Percentiles rank a stretch among this genome's conserved stretches.
Conservation (phyloP, 2,797 vertebrate genomes). For the Molothrus aeneus region DNA sequence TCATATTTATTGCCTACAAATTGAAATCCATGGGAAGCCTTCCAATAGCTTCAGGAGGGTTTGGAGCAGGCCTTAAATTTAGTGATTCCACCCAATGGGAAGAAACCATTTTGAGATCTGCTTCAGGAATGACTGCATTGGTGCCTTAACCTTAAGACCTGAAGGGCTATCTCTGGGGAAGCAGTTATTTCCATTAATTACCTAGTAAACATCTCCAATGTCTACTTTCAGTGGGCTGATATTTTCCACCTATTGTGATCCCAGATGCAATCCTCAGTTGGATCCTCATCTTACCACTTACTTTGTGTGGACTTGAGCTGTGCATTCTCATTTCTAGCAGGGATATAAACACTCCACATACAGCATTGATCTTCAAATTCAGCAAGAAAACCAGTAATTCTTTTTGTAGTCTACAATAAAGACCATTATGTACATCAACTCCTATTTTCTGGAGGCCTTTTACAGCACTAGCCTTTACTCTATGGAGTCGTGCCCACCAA, state of each 20-base stretch:
- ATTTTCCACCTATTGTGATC: not conserved
- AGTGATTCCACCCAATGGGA: not conserved
- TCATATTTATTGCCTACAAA: not conserved
- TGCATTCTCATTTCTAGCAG: not conserved
- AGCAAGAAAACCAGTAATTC: not conserved
- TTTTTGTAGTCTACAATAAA: not conserved
- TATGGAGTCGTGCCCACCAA: not conserved
- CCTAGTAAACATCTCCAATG: not conserved
- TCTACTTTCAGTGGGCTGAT: not conserved
- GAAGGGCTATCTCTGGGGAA: not conserved
- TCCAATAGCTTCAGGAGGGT: not conserved
- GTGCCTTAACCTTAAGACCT: not conserved
- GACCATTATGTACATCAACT: not conserved
- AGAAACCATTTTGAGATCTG: not conserved
- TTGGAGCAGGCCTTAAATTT: not conserved
- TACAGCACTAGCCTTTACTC: not conserved
- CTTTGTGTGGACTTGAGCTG: not conserved
- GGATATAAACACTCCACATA: not conserved
- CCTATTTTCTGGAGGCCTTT: not conserved
- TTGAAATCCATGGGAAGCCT: not conserved
- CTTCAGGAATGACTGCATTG: not conserved
- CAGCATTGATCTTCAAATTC: not conserved
- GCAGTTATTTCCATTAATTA: not conserved
- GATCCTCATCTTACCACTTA: not conserved
- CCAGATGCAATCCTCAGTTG: not conserved